Percentiles rank a stretch among this genome's conserved stretches.
Evolutionary conservation across 2,113 vertebrate species (phyloP).

Genomic region (Aix galericulata): DNA sequence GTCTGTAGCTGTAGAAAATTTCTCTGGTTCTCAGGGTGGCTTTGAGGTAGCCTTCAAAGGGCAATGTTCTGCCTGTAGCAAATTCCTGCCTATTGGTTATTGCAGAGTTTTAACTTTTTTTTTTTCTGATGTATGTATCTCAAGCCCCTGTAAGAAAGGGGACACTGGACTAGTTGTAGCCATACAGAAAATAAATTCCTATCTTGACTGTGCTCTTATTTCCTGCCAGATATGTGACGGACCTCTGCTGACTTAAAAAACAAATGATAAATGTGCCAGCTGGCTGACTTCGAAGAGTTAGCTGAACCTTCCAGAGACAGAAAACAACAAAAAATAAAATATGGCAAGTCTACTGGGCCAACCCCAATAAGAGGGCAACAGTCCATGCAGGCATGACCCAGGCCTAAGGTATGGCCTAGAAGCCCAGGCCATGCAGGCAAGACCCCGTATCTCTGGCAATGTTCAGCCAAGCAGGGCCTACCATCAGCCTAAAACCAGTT

Average conservation of each 20-base stretch:
- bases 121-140: not conserved
- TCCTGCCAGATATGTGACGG: not conserved
- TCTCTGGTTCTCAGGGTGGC: not conserved
- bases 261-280: not conserved
- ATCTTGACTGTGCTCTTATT: not conserved
- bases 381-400: rapidly evolving
- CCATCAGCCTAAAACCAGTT: not conserved
- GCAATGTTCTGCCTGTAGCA: not conserved
- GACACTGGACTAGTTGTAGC: rapidly evolving
- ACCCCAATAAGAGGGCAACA: not conserved
- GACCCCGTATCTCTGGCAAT: not conserved
- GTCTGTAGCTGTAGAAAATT: not conserved
- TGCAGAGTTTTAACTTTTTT: not conserved
- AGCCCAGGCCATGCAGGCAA: not conserved
- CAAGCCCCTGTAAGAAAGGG: not conserved
- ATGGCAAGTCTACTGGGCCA: not conserved
- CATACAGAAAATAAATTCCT: not conserved
- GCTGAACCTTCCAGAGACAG: not conserved
- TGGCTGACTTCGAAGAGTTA: not conserved
- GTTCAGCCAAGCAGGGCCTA: not conserved
- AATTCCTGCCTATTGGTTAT: not conserved
- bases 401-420: not conserved
- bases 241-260: not conserved
- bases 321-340: not conserved
- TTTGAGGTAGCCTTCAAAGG: not conserved